phyloP scores from a whole-genome alignment of 2,113 vertebrate species.

The Hucho hucho region DNA sequence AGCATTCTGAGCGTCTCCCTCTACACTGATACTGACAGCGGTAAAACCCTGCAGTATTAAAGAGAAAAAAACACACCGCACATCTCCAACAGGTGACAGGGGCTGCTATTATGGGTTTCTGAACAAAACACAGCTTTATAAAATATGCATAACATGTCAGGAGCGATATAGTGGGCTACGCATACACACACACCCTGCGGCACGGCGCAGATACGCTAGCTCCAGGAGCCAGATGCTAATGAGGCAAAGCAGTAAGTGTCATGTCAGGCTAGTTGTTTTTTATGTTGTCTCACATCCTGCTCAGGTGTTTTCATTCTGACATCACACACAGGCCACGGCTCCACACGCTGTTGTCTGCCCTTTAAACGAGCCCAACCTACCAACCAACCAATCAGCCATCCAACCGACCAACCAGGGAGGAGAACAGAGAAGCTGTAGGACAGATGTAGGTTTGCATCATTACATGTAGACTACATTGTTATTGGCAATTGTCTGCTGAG shows the following conservation, averaged over 20 bases:
- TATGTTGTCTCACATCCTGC: neutral
- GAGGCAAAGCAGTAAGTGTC: constrained; percentile 31
- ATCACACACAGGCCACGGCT: neutral
- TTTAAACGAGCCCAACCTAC: neutral
- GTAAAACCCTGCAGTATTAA: constrained; percentile 44
- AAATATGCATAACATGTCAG: constrained; percentile 60
- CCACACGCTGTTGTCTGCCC: neutral
- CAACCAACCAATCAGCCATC: no score
- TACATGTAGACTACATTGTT: no score
- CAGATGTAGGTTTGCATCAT: no score
- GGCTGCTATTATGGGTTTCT: constrained; percentile 46
- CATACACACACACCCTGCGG: constrained; percentile 2
- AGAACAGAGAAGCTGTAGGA: neutral
- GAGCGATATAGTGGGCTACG: constrained; percentile 32
- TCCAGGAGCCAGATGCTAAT: constrained; percentile 38
- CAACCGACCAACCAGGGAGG: no score
- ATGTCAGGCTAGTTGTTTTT: constrained; percentile 12
- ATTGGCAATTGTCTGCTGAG: no score
- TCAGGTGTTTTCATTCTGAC: neutral
- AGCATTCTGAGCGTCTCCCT: constrained; percentile 35
- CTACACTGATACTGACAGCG: constrained; percentile 42
- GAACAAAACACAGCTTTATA: constrained; percentile 59
- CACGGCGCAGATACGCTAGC: constrained; percentile 20
- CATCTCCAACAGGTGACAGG: constrained; percentile 63
- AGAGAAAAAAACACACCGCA: constrained; percentile 27